Evolutionary conservation across 2,888 invertebrate genomes (phyloP).

Genomic region (Pedicia rivosa): DNA sequence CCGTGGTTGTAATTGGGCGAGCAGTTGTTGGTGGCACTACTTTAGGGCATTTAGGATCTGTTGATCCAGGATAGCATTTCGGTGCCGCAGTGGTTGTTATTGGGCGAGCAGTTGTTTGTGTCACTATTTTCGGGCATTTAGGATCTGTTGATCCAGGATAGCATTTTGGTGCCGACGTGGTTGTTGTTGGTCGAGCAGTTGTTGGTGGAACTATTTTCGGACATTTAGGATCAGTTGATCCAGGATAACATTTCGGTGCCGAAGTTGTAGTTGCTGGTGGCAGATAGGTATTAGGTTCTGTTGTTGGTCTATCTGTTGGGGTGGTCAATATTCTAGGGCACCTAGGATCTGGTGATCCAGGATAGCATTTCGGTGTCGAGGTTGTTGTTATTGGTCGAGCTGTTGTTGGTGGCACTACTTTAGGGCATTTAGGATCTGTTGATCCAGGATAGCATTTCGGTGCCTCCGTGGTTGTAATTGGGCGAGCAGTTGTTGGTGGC

Average conservation of each 20-base stretch:
- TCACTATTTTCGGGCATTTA: constrained; percentile 17
- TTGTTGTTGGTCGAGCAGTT: constrained; percentile 11
- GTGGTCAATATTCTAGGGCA: no score
- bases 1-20: neutral
- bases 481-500: constrained; percentile 5
- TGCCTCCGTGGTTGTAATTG: constrained; percentile 11
- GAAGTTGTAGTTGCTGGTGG: constrained; percentile 19
- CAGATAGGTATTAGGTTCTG: no score
- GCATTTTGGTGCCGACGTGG: constrained; percentile 9
- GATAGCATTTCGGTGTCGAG: neutral
- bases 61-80: constrained; percentile 20
- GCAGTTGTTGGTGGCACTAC: no score
- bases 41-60: constrained; percentile 20
- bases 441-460: neutral
- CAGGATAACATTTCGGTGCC: constrained; percentile 19
- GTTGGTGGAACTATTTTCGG: constrained; percentile 15
- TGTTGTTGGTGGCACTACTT: neutral
- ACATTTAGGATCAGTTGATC: constrained; percentile 19
- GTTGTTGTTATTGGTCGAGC: neutral
- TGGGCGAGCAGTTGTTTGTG: no score
- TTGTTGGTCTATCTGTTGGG: no score
- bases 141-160: constrained; percentile 16
- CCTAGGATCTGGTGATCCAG: constrained; percentile 21
- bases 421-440: neutral
- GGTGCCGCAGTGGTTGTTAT: no score